phyloP scores from a whole-genome alignment of 37 sponge, comb jelly and placozoan species.

The Aplysina aerophoba region DNA sequence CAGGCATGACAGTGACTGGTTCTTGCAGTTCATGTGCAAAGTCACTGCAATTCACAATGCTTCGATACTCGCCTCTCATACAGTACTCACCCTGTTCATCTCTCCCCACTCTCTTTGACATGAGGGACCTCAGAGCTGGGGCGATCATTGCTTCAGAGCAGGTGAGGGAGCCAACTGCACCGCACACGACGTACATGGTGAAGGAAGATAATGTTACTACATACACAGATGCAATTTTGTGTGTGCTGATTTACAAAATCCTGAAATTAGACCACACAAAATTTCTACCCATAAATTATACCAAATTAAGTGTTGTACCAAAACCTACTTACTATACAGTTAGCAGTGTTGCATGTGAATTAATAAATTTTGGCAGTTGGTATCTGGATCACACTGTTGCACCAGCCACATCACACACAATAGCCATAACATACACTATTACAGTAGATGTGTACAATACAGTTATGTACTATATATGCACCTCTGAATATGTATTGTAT shows the following conservation, averaged over 20 bases:
- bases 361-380: too few species aligned
- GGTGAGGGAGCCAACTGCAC: slow-evolving; percentile 33
- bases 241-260: not conserved
- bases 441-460: too few species aligned
- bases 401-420: too few species aligned
- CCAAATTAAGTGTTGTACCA: too few species aligned
- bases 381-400: too few species aligned
- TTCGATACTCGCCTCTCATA: not conserved
- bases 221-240: not conserved
- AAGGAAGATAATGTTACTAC: too few species aligned
- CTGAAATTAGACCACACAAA: not conserved
- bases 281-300: not conserved
- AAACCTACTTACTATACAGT: too few species aligned
- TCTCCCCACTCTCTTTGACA: slow-evolving; percentile 42
- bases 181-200: too few species aligned
- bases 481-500: too few species aligned
- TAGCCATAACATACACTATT: too few species aligned
- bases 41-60: not conserved
- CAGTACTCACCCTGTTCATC: slow-evolving; percentile 49
- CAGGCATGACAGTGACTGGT: not conserved
- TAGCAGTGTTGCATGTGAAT: too few species aligned
- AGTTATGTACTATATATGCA: too few species aligned
- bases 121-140: slow-evolving; percentile 41
- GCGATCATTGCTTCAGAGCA: slow-evolving; percentile 32
- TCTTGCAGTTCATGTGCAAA: not conserved